Evolutionary conservation across 2,113 vertebrate species (phyloP).

Genomic region (Phyllostomus hastatus): DNA sequence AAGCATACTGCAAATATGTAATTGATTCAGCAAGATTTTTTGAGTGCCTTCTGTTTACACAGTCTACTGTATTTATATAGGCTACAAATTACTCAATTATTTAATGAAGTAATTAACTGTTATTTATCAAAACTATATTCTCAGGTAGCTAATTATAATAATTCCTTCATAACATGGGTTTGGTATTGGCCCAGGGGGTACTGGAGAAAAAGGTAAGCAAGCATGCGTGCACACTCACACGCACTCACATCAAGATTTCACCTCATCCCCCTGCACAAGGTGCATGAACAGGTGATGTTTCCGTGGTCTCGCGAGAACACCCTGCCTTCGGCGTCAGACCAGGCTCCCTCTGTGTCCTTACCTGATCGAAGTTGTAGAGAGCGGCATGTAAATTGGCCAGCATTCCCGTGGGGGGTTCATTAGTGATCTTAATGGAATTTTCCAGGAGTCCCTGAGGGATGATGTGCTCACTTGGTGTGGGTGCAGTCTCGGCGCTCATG

Average conservation of each 20-base stretch:
- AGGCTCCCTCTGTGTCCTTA: conserved; percentile 52
- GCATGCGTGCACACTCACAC: background rate
- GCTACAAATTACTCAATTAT: background rate
- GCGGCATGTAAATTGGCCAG: conserved; percentile 84
- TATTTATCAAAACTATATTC: background rate
- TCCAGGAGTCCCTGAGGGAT: conserved; percentile 87
- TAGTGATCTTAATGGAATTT: conserved; percentile 88
- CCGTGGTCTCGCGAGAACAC: background rate
- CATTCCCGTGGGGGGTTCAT: conserved; percentile 85
- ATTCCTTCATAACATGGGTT: background rate
- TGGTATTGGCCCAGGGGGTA: background rate
- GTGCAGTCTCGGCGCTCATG: conserved; percentile 84
- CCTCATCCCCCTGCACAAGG: background rate
- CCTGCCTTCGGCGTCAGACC: background rate
- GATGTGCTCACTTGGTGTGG: conserved; percentile 79
- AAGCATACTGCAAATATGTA: background rate
- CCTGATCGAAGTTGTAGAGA: conserved; percentile 86
- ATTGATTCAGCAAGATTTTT: background rate
- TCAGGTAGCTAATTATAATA: background rate
- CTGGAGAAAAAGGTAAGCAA: background rate
- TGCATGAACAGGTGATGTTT: background rate
- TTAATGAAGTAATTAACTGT: conserved; percentile 11
- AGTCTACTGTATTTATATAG: background rate
- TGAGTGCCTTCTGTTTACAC: background rate
- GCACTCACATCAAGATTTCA: background rate